Evolutionary conservation across 1,140 invertebrate species (phyloP).

Genomic region (Nasonia giraulti): DNA sequence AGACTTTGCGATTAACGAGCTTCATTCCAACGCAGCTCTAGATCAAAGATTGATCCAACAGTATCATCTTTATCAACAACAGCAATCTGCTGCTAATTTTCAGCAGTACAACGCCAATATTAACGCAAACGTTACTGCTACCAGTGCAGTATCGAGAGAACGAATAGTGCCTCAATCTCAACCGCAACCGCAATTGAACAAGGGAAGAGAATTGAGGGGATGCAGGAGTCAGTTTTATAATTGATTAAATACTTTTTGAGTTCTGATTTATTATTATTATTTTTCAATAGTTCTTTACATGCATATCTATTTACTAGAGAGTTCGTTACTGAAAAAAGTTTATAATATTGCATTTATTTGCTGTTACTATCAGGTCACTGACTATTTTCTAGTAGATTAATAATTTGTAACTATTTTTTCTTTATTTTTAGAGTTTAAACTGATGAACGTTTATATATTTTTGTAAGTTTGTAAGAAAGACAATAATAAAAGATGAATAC

Average conservation of each 20-base stretch:
- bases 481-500: background rate
- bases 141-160: background rate
- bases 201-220: background rate
- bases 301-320: background rate
- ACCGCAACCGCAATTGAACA: background rate
- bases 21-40: background rate
- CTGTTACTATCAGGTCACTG: background rate
- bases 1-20: background rate
- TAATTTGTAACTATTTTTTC: background rate
- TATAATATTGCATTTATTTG: background rate
- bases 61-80: background rate
- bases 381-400: background rate
- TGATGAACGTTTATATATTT: background rate
- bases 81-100: background rate
- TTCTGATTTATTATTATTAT: background rate
- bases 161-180: background rate
- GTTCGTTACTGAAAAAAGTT: background rate
- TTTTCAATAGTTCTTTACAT: slow-evolving; percentile 5
- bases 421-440: background rate
- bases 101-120: background rate
- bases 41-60: slow-evolving; percentile 12
- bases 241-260: background rate
- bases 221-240: slow-evolving; percentile 7
- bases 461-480: background rate
- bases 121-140: background rate